Conservation (phyloP, 2,113 vertebrate genomes). For the Panurus biarmicus region DNA sequence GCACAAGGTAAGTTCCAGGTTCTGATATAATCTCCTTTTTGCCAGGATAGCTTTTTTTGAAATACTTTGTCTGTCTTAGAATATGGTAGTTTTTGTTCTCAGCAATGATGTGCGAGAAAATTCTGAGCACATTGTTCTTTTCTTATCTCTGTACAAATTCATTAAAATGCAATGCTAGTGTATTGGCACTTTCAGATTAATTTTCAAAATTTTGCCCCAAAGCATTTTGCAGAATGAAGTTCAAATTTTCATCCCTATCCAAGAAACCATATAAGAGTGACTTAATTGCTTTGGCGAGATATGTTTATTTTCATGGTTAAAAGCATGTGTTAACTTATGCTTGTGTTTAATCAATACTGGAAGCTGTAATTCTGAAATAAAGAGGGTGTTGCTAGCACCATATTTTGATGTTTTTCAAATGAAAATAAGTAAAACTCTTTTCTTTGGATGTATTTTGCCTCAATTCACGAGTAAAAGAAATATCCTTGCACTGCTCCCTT, state of each 20-base stretch:
- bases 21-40: background rate
- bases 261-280: background rate
- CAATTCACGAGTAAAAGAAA: background rate
- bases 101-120: background rate
- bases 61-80: background rate
- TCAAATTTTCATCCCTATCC: background rate
- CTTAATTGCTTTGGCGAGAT: background rate
- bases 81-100: background rate
- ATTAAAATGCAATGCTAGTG: background rate
- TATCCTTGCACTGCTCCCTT: background rate
- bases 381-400: background rate
- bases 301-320: background rate
- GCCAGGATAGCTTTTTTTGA: background rate
- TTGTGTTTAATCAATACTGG: background rate
- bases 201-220: background rate
- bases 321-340: background rate
- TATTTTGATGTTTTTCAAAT: background rate
- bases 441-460: background rate
- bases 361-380: background rate
- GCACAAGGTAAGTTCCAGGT: background rate
- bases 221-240: background rate
- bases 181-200: background rate
- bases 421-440: background rate
- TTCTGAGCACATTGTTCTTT: background rate
- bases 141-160: background rate